phyloP scores from a whole-genome alignment of 2,113 vertebrate species.

The Mohoua ochrocephala region DNA sequence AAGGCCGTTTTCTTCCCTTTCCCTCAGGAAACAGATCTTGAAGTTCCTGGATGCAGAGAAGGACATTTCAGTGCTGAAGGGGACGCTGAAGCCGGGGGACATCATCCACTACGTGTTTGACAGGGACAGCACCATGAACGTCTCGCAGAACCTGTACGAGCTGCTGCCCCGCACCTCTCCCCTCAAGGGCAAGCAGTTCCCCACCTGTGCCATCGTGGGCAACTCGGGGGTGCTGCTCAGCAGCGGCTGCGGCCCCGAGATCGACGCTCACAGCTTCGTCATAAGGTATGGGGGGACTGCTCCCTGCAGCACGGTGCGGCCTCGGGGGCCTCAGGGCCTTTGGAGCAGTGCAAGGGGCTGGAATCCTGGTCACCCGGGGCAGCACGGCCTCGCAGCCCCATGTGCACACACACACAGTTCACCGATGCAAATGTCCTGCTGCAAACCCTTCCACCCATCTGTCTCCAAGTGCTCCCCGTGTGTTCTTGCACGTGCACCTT shows the following conservation, averaged over 20 bases:
- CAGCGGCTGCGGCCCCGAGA: constrained; percentile 90
- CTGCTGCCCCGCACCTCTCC: constrained; percentile 88
- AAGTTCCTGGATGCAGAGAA: constrained; percentile 92
- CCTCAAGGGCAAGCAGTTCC: constrained; percentile 88
- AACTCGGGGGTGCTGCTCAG: constrained; percentile 93
- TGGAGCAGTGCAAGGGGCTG: neutral
- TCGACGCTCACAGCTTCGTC: constrained; percentile 90
- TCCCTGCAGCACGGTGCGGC: fast-evolving
- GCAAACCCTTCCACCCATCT: neutral
- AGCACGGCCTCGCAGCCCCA: neutral
- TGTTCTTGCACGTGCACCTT: neutral
- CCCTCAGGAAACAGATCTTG: constrained; percentile 87
- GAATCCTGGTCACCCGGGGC: neutral
- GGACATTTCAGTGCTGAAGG: constrained; percentile 94
- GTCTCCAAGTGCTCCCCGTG: fast-evolving
- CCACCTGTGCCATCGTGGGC: constrained; percentile 89
- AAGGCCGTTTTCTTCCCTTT: neutral
- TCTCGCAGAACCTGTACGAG: constrained; percentile 90
- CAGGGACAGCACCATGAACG: constrained; percentile 92
- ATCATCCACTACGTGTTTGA: constrained; percentile 94
- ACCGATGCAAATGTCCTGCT: fast-evolving
- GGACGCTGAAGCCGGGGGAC: constrained; percentile 89
- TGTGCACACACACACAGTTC: neutral
- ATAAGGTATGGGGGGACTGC: constrained; percentile 76
- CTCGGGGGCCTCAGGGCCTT: fast-evolving